A percentile compares a stretch with the other conserved stretches of the same genome.
phyloP scores from a whole-genome alignment of 1,140 invertebrate species.

The Orius insidiosus region DNA sequence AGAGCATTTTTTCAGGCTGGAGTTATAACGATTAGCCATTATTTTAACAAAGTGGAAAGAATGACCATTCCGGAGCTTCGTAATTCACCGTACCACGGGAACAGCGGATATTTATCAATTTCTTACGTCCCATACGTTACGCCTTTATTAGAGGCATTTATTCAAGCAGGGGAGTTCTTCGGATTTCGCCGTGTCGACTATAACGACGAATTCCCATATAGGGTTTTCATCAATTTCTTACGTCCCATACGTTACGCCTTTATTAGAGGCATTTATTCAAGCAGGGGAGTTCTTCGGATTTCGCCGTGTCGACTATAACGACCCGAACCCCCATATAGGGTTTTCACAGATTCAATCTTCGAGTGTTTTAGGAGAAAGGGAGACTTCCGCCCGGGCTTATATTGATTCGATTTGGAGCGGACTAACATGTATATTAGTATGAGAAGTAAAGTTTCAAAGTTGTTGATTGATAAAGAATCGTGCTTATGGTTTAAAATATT shows the following conservation, averaged over 20 bases:
- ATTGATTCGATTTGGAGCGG: slow-evolving; percentile 34
- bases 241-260: slow-evolving; percentile 37
- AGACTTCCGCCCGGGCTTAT: slow-evolving; percentile 43
- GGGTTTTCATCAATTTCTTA: slow-evolving; percentile 38
- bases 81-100: slow-evolving; percentile 41
- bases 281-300: slow-evolving; percentile 36
- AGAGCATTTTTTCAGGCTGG: slow-evolving; percentile 43
- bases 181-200: slow-evolving; percentile 42
- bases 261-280: slow-evolving; percentile 32
- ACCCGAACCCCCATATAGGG: slow-evolving; percentile 32
- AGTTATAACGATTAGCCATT: slow-evolving; percentile 65
- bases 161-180: slow-evolving; percentile 38
- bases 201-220: slow-evolving; percentile 38
- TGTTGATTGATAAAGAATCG: slow-evolving; percentile 43
- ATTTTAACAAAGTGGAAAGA: slow-evolving; percentile 68
- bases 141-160: slow-evolving; percentile 36
- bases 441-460: slow-evolving; percentile 42
- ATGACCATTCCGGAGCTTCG: slow-evolving; percentile 25
- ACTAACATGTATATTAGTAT: slow-evolving; percentile 52
- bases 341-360: slow-evolving; percentile 46
- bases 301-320: slow-evolving; percentile 34
- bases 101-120: slow-evolving; percentile 46
- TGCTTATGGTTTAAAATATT: slow-evolving; percentile 48
- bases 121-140: slow-evolving; percentile 24
- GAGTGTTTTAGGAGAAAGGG: slow-evolving; percentile 38